Conservation (phyloP, 2,888 invertebrate genomes). For the Liopterus haemorrhoidalis region DNA sequence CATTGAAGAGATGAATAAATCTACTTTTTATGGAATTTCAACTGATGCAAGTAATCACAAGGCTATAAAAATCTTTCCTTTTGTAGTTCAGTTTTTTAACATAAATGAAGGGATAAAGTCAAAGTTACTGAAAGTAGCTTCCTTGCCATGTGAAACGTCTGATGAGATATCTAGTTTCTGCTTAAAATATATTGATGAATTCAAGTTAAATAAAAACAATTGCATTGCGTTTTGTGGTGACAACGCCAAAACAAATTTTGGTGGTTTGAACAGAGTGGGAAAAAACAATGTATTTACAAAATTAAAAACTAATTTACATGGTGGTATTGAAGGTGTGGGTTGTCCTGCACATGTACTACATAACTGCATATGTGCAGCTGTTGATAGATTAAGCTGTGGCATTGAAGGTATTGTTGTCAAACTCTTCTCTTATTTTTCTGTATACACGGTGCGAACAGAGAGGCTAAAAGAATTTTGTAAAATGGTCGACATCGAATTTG, state of each 20-base stretch:
- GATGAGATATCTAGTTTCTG: slow-evolving; percentile 32
- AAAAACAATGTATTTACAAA: slow-evolving; percentile 31
- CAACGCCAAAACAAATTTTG: slow-evolving; percentile 38
- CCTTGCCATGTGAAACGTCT: slow-evolving; percentile 31
- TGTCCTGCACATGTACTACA: slow-evolving; percentile 10
- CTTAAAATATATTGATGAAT: slow-evolving; percentile 24
- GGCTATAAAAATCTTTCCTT: slow-evolving; percentile 30
- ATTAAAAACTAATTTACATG: slow-evolving; percentile 17
- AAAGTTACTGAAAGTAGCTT: slow-evolving; percentile 29
- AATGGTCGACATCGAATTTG: background rate
- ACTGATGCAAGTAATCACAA: slow-evolving; percentile 35
- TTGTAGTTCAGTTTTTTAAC: slow-evolving; percentile 34
- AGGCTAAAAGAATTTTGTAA: background rate
- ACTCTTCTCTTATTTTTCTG: background rate
- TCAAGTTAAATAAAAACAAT: slow-evolving; percentile 29
- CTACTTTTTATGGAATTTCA: slow-evolving; percentile 28
- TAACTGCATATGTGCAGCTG: slow-evolving; percentile 26
- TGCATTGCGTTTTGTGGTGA: slow-evolving; percentile 34
- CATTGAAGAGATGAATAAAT: slow-evolving; percentile 26
- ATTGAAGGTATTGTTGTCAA: background rate
- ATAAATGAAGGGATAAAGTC: slow-evolving; percentile 29
- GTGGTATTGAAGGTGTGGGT: slow-evolving; percentile 11
- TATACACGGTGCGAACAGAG: slow-evolving; percentile 1
- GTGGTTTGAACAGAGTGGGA: slow-evolving; percentile 30
- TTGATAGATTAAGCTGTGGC: slow-evolving; percentile 24